Evolutionary conservation across 2,113 vertebrate genomes (phyloP), one percentile per base, ranked within the genome.

Genomic region (Columba livia): DNA sequence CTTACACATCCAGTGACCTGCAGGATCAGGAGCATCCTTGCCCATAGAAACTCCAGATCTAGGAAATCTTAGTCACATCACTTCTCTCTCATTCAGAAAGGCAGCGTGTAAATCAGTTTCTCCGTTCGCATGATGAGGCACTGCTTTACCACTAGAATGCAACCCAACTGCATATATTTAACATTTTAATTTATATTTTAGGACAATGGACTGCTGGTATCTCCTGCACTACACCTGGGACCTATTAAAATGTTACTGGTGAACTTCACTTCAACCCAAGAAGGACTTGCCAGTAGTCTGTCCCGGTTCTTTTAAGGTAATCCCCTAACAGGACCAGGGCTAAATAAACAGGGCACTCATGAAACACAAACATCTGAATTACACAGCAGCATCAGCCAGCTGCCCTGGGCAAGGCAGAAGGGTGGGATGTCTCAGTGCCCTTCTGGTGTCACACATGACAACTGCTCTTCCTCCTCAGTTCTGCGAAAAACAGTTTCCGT

Each of bases 381-480:
- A 69, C 5, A 15, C 24, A 56, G 14, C 4, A 48, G n/a, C 38
- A 36, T 23, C 58, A 69, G 42, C 36, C 67, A 50, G 42, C 1
- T 2, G 14, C 20, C 12, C 8, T 25, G 14, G 11, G 23, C 47
- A 36, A 56, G 15, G 10, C 2, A 32, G 48, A 64, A 24, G 1
- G 12, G 9, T 6, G n/a, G 21, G 25, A 62, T 8, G 7, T 42
- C n/a, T 69, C 44, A 11, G 13, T 31, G 34, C 34, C 15, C 31
- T 34, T 21, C 23, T 31, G 38, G 28, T 6, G 8, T 26, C 36
- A 23, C 5, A 25, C 0, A 0, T 5, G 31, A 28, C 24, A 47
- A 10, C 10, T 2, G 3, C 21, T 26, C 11, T 69, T n/a, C 60
- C 29, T 85, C 56, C 36, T 79, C 32, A 12, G 29, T 16, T 56